phyloP scores from a whole-genome alignment of 2,888 invertebrate genomes.

The Pollenia labialis region DNA sequence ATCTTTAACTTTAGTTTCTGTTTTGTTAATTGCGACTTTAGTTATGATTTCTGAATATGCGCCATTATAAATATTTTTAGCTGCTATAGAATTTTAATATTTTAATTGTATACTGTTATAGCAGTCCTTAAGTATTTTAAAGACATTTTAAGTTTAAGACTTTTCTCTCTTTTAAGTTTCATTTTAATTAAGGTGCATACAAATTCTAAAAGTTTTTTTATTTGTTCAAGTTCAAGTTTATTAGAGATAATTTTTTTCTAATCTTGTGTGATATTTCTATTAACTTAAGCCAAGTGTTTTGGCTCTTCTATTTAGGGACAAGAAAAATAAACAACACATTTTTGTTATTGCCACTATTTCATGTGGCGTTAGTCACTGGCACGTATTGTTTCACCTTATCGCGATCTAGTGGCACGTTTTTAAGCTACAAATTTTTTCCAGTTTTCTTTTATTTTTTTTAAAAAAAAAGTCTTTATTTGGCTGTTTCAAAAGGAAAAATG shows the following conservation, averaged over 20 bases:
- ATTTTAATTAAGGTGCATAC: too few species aligned
- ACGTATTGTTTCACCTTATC: slow-evolving; percentile 79
- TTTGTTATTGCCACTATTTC: slow-evolving; percentile 43
- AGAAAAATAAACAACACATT: neutral
- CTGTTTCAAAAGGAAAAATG: slow-evolving; percentile 9
- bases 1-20: too few species aligned
- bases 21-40: too few species aligned
- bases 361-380: slow-evolving; percentile 62
- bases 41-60: too few species aligned
- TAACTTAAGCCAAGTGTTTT: slow-evolving; percentile 9
- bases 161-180: too few species aligned
- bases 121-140: too few species aligned
- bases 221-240: slow-evolving; percentile 52
- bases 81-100: too few species aligned
- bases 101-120: too few species aligned
- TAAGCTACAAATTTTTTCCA: slow-evolving; percentile 49
- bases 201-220: neutral
- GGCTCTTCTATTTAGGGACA: neutral
- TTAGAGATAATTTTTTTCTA: neutral
- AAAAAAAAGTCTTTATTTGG: slow-evolving; percentile 21
- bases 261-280: slow-evolving; percentile 25
- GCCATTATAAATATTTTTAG: too few species aligned
- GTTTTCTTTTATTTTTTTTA: slow-evolving; percentile 9
- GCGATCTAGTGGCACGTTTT: slow-evolving; percentile 74
- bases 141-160: neutral